Conservation (phyloP, 2,888 invertebrate genomes). For the Andrena minutula region DNA sequence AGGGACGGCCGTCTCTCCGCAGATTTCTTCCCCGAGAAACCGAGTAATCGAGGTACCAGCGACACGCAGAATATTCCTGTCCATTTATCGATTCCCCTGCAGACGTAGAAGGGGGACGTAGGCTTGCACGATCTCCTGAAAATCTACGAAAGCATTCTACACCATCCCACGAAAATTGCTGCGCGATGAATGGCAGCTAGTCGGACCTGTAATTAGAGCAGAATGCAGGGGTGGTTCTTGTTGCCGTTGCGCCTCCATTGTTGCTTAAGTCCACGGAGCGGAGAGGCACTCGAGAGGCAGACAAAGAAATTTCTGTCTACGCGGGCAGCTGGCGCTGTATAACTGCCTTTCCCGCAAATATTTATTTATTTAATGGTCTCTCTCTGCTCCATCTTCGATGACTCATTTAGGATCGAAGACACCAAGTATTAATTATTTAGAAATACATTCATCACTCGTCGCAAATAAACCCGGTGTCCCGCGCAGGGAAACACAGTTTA, state of each 20-base stretch:
- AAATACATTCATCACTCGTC: background rate
- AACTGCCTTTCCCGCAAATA: constrained; percentile 26
- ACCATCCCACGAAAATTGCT: background rate
- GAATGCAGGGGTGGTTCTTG: constrained; percentile 52
- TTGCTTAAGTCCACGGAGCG: constrained; percentile 51
- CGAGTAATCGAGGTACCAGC: background rate
- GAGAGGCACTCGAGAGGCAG: constrained; percentile 26
- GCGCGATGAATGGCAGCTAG: constrained; percentile 8
- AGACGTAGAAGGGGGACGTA: background rate
- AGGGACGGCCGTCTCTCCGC: background rate
- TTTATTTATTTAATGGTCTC: constrained; percentile 30
- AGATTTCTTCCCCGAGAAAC: constrained; percentile 1
- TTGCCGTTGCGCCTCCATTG: constrained; percentile 50
- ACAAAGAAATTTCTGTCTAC: constrained; percentile 49
- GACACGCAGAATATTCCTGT: constrained; percentile 34
- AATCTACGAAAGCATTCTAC: too few species aligned
- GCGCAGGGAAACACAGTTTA: background rate
- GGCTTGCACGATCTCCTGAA: background rate
- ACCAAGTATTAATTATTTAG: background rate
- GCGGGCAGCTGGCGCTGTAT: constrained; percentile 3
- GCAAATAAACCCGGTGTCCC: background rate
- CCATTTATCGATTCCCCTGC: constrained; percentile 47
- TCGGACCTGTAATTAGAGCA: constrained; percentile 46
- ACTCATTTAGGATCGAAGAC: background rate
- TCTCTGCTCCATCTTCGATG: background rate